Base-by-base conservation (phyloP, 2,888 invertebrate species). In the Dryobotodes eremita region DNA sequence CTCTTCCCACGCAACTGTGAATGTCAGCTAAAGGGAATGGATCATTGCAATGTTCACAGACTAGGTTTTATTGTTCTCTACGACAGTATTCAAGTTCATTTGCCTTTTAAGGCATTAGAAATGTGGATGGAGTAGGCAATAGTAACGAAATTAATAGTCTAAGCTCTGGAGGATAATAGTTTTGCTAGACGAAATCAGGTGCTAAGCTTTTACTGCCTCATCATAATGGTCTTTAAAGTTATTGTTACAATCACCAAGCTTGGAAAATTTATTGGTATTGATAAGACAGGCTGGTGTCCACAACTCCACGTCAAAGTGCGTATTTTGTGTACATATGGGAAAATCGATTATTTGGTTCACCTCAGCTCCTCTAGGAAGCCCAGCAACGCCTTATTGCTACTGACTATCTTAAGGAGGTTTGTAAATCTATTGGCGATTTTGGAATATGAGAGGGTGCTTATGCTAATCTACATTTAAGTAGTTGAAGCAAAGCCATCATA, bases 1-100 rank as follows among this genome's bases (percentile, higher is more conserved):
- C 46, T 50, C 83, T 57, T 77, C 86, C 86, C 84, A 86, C 79
- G 83, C 86, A 64, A 31, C 26, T 50, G 23, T 78, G 62, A 83
- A 75, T 70, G 86, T 78, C 83, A 86, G 59, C 11, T 50, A 42
- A 42, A 64, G 10, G 69, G 69, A 82, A 82, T 75, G 74, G 50
- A 83, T 79, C 57, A 82, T 31, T 71, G 36, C 42, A 69, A 48
- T 59, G 82, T 20, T 46, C 11, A 61, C 11, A 15, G 31, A 65
- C 61, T 62, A 59, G 15, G 42, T 61, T 74, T 81, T 59, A 81
- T 71, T 61, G 61, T 71, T 64, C 23, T 42, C 50, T 64, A 46
- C 42, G 31, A n/a, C 23, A 31, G 2, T 31, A 62, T 76, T 83
- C 31, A 77, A 77, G 78, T 77, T 81, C 66, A 83, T 71, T 83